A percentile compares a stretch with the other conserved stretches of the same genome.
Evolutionary conservation across 2,888 invertebrate genomes (phyloP).

Genomic region (Dyspetes luteomarginatus): DNA sequence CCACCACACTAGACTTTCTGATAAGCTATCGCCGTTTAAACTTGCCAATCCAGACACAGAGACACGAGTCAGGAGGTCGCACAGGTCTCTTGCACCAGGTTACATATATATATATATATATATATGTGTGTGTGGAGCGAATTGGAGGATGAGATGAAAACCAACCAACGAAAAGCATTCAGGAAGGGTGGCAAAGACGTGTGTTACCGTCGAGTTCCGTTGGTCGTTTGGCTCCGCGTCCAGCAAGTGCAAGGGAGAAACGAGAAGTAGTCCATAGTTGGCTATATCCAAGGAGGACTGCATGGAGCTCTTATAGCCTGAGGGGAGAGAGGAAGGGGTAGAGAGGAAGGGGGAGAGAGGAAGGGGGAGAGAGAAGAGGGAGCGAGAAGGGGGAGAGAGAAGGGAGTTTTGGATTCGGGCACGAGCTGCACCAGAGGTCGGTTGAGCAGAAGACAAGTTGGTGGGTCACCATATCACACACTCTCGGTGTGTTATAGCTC

Average conservation of each 20-base stretch:
- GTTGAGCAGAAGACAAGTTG: constrained; percentile 64
- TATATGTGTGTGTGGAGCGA: no score
- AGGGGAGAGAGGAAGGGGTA: background rate
- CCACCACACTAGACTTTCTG: constrained; percentile 62
- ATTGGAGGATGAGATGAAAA: constrained; percentile 7
- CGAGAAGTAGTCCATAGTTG: background rate
- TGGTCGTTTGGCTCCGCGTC: constrained; percentile 36
- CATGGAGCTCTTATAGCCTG: constrained; percentile 1
- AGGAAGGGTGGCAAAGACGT: constrained; percentile 19
- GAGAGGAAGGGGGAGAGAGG: background rate
- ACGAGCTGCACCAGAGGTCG: background rate
- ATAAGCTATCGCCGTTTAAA: constrained; percentile 66
- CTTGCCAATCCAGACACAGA: constrained; percentile 31
- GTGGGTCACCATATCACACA: constrained; percentile 69
- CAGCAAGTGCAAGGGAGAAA: constrained; percentile 14
- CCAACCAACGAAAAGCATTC: background rate
- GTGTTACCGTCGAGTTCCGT: constrained; percentile 14
- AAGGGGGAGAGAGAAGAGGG: background rate
- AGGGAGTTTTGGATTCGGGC: no score
- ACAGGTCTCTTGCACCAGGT: background rate
- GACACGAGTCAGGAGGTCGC: background rate
- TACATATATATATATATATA: no score
- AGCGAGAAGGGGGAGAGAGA: background rate
- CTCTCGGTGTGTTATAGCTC: constrained; percentile 10
- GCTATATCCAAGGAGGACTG: constrained; percentile 8